phyloP scores from a whole-genome alignment of 2,797 vertebrate species.

The Ptychobarbus kaznakovi region DNA sequence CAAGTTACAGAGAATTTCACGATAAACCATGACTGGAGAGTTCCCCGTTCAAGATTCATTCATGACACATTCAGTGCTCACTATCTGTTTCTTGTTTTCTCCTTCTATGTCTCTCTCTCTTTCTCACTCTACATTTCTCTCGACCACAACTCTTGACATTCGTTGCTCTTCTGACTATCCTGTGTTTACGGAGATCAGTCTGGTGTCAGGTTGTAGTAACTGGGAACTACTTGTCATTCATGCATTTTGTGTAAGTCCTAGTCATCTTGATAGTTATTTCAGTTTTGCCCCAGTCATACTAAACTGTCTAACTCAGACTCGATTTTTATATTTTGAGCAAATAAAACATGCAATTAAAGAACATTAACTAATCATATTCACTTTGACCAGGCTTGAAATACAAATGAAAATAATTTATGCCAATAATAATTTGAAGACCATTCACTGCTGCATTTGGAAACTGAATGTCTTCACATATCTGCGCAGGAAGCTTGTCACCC shows the following conservation, averaged over 20 bases:
- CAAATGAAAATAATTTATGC: not conserved
- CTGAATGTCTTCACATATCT: not conserved
- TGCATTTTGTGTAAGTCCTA: slow-evolving; percentile 64
- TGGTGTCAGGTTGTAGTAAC: slow-evolving; percentile 69
- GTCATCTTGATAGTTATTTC: slow-evolving; percentile 71
- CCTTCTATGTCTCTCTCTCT: slow-evolving; percentile 10
- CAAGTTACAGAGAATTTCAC: slow-evolving; percentile 74
- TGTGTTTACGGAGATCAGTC: slow-evolving; percentile 69
- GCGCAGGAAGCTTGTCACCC: not conserved
- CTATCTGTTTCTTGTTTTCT: slow-evolving; percentile 29
- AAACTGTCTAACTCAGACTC: not conserved
- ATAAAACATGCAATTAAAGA: not conserved
- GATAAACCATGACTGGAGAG: slow-evolving; percentile 24
- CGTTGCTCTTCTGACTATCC: slow-evolving; percentile 64
- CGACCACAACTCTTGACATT: slow-evolving; percentile 70
- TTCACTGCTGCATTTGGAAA: not conserved
- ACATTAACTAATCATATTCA: not conserved
- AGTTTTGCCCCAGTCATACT: not conserved
- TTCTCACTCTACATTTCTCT: slow-evolving; percentile 29
- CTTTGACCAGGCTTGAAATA: not conserved
- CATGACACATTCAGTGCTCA: slow-evolving; percentile 27
- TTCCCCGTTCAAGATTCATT: slow-evolving; percentile 48
- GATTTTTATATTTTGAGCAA: not conserved
- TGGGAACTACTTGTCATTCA: slow-evolving; percentile 75
- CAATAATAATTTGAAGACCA: not conserved